A percentile compares a stretch with the other conserved stretches of the same genome.
Conservation (phyloP, 2,113 vertebrate genomes). For the Erpornis zantholeuca region DNA sequence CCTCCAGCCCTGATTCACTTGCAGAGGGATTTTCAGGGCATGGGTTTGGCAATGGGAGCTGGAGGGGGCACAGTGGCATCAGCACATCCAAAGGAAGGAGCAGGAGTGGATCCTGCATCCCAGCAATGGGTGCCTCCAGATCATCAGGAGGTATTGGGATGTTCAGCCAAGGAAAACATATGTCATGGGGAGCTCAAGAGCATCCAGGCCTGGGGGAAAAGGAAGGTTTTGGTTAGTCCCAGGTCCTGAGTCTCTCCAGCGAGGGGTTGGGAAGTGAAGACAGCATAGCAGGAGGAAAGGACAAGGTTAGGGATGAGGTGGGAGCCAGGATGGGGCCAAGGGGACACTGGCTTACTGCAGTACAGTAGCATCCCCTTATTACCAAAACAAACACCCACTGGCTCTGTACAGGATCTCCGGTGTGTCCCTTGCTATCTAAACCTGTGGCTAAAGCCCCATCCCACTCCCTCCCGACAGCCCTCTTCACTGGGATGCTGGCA, state of each 20-base stretch:
- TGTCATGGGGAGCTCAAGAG: background rate
- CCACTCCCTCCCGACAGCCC: background rate
- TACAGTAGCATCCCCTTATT: background rate
- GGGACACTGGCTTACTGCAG: background rate
- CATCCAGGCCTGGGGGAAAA: background rate
- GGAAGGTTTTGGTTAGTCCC: background rate
- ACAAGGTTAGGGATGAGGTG: background rate
- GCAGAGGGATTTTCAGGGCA: conserved; percentile 10
- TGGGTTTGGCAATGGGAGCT: background rate
- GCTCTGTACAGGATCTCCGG: background rate
- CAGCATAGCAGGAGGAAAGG: background rate
- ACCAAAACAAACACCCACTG: background rate
- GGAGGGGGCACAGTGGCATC: background rate
- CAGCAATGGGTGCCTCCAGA: background rate
- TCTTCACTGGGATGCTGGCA: background rate
- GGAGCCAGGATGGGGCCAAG: background rate
- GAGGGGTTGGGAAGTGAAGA: background rate
- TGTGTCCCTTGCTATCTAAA: background rate
- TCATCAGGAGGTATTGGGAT: background rate
- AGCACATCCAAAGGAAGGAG: background rate
- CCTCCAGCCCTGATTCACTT: background rate
- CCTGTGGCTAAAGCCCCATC: background rate
- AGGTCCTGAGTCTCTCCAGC: background rate
- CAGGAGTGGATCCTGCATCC: background rate
- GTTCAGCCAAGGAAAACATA: background rate